Conservation (phyloP, 2,113 vertebrate genomes). For the Rhipidura dahli region DNA sequence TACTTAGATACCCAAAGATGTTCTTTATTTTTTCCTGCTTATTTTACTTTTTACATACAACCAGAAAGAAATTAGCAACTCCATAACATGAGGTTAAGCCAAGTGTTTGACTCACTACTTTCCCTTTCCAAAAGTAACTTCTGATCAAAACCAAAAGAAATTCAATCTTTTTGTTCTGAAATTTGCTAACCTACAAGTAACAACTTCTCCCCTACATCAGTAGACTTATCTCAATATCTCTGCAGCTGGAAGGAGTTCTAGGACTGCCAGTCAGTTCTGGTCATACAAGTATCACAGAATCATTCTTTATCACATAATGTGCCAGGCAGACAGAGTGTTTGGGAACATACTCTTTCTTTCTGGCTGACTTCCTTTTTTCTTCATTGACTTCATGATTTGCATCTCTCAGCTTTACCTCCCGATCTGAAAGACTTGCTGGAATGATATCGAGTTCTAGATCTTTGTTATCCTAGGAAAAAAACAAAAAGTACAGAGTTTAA, state of each 20-base stretch:
- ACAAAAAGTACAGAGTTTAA: not conserved
- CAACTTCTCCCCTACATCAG: not conserved
- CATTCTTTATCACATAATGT: not conserved
- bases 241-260: not conserved
- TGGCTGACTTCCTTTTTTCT: constrained; percentile 95
- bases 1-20: not conserved
- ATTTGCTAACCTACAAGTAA: not conserved
- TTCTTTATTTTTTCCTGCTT: not conserved
- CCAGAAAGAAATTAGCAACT: not conserved
- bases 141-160: not conserved
- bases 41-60: not conserved
- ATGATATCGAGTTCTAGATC: constrained; percentile 95
- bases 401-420: constrained; percentile 92
- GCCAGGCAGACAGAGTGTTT: not conserved
- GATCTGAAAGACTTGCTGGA: constrained; percentile 93
- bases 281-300: not conserved
- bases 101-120: not conserved
- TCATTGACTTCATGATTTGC: constrained; percentile 94
- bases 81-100: not conserved
- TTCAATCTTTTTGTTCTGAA: not conserved
- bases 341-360: constrained; percentile 93
- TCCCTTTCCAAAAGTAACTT: not conserved
- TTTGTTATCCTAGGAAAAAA: constrained; percentile 84
- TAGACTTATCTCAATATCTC: not conserved
- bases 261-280: not conserved